Conservation (phyloP, 2,113 vertebrate genomes). For the Petaurus breviceps region DNA sequence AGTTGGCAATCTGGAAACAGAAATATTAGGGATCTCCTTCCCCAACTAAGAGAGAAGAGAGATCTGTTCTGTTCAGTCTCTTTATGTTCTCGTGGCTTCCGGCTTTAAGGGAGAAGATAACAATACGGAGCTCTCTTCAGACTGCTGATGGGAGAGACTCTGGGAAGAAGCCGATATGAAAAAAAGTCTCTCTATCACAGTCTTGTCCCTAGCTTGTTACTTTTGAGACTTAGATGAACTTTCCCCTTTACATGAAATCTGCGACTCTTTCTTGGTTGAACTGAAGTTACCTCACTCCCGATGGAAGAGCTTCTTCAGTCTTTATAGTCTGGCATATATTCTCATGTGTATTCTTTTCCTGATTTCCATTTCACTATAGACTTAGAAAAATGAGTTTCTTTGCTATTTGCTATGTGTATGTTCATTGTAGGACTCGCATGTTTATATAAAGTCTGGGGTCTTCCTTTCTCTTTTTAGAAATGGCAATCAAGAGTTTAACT, state of each 20-base stretch:
- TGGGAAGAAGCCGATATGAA: not conserved
- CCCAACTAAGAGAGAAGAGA: not conserved
- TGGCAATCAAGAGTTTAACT: not conserved
- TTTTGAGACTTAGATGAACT: not conserved
- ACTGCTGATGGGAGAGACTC: not conserved
- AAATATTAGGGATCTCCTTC: too few relatives aligned
- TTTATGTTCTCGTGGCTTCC: not conserved
- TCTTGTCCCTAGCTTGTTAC: not conserved
- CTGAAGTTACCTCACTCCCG: not conserved
- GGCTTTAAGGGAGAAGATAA: not conserved
- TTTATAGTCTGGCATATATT: not conserved
- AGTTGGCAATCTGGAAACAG: too few relatives aligned
- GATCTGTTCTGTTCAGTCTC: not conserved
- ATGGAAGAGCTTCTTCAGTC: not conserved
- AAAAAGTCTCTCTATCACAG: not conserved
- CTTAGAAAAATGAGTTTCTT: not conserved
- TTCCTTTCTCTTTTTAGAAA: not conserved
- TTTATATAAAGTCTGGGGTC: not conserved
- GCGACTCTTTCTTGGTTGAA: not conserved
- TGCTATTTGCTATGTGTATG: not conserved
- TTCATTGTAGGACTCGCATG: not conserved
- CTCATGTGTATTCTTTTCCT: not conserved
- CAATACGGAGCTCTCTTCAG: not conserved
- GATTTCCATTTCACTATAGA: not conserved
- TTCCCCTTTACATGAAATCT: not conserved